These are phyloP conservation scores for Mactromeris polynyma DNA, from an alignment of 2,888 invertebrate genomes.

Conservation along the genomic window DNA sequence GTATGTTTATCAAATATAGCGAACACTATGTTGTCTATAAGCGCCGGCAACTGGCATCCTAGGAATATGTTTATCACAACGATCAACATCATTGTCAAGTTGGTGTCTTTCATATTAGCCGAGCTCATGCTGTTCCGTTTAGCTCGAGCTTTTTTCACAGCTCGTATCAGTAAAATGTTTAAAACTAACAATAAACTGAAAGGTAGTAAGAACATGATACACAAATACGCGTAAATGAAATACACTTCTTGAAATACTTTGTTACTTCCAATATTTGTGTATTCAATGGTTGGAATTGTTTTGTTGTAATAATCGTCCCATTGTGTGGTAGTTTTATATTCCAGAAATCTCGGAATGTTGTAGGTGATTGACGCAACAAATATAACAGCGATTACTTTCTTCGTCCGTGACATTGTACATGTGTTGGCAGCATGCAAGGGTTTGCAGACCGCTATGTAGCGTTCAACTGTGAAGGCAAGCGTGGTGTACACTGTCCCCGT, in stretches of 20 bases:
- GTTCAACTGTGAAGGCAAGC: slow-evolving; percentile 91
- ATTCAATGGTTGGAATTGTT: slow-evolving; percentile 69
- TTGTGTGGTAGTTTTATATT: slow-evolving; percentile 83
- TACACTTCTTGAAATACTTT: slow-evolving; percentile 82
- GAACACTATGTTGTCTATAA: slow-evolving; percentile 85
- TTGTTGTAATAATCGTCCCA: slow-evolving; percentile 68
- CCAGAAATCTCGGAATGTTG: slow-evolving; percentile 91
- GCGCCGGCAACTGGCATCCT: slow-evolving; percentile 91
- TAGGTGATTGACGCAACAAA: slow-evolving; percentile 94
- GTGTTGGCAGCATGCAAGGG: slow-evolving; percentile 95
- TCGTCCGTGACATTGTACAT: slow-evolving; percentile 95
- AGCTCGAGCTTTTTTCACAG: slow-evolving; percentile 80
- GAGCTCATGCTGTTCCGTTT: slow-evolving; percentile 77
- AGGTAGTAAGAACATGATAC: slow-evolving; percentile 85
- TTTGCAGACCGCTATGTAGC: slow-evolving; percentile 93
- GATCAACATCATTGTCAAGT: slow-evolving; percentile 97
- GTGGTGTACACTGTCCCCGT: slow-evolving; percentile 97
- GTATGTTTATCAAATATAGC: slow-evolving; percentile 75
- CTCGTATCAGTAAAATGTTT: slow-evolving; percentile 84
- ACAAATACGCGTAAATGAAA: slow-evolving; percentile 84
- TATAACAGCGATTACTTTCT: slow-evolving; percentile 94
- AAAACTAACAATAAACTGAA: slow-evolving; percentile 83
- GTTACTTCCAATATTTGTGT: slow-evolving; percentile 81
- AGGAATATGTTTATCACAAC: slow-evolving; percentile 98
- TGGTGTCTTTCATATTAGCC: slow-evolving; percentile 92